Evolutionary conservation across 2,888 invertebrate genomes (phyloP).

Genomic region (Andricus quercusramuli): DNA sequence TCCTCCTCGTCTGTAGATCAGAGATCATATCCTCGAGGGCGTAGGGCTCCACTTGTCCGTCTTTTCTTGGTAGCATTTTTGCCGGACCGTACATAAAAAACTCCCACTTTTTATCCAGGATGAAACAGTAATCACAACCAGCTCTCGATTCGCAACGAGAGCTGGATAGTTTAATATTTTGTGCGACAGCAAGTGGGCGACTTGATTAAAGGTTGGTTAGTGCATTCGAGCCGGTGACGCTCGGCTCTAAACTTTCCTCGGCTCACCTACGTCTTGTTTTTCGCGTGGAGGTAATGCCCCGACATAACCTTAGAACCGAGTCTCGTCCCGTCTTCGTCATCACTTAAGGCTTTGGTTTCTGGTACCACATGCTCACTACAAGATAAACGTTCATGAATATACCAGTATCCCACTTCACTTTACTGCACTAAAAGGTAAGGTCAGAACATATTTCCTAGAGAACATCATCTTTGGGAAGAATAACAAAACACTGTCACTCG

Average conservation of each 20-base stretch:
- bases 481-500: slow-evolving; percentile 2
- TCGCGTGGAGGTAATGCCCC: background rate
- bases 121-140: slow-evolving; percentile 21
- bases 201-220: slow-evolving; percentile 6
- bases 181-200: slow-evolving; percentile 8
- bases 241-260: background rate
- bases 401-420: background rate
- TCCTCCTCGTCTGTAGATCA: slow-evolving; percentile 77
- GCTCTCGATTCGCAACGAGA: slow-evolving; percentile 25
- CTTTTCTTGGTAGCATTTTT: slow-evolving; percentile 73
- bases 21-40: slow-evolving; percentile 80
- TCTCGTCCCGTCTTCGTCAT: background rate
- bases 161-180: slow-evolving; percentile 2
- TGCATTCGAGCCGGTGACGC: background rate
- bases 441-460: background rate
- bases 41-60: slow-evolving; percentile 74
- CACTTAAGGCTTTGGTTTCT: background rate
- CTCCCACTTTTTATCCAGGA: background rate
- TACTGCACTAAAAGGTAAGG: background rate
- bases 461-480: background rate
- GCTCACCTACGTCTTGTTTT: slow-evolving; percentile 14
- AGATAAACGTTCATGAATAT: background rate
- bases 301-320: background rate
- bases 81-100: background rate
- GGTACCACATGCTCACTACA: background rate